Percentiles rank a stretch among this genome's conserved stretches.
phyloP scores from a whole-genome alignment of 2,113 vertebrate species.

The Gnathonemus longibarbis region DNA sequence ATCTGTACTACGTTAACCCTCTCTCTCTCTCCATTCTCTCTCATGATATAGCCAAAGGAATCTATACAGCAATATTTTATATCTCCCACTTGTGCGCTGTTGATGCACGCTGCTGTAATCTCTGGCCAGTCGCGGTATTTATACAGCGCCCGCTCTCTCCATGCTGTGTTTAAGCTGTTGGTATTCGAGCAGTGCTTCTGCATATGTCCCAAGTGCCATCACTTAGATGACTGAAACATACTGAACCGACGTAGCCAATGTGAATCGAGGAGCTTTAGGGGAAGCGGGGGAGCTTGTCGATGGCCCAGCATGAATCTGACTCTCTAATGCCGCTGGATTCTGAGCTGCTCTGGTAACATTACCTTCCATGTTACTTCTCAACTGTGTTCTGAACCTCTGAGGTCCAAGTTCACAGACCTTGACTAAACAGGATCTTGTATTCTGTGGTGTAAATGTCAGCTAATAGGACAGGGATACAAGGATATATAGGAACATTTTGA shows the following conservation, averaged over 20 bases:
- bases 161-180: background rate
- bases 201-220: conserved; percentile 39
- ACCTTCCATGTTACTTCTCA: conserved; percentile 24
- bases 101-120: background rate
- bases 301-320: conserved; percentile 14
- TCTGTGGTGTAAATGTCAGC: conserved; percentile 67
- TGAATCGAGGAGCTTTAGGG: background rate
- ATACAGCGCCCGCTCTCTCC: background rate
- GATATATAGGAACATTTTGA: conserved; percentile 37
- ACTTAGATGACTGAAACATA: conserved; percentile 50
- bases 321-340: background rate
- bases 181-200: background rate
- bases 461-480: conserved; percentile 61
- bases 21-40: conserved; percentile 38
- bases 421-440: conserved; percentile 69
- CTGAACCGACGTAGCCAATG: conserved; percentile 31
- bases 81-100: background rate
- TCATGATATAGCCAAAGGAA: conserved; percentile 34
- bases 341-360: background rate
- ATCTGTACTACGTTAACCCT: conserved; percentile 67
- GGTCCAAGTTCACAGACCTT: conserved; percentile 46
- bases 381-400: conserved; percentile 38
- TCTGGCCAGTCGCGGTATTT: background rate
- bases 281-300: background rate
- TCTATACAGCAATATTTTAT: conserved; percentile 16